Percentiles rank a stretch among this genome's conserved stretches.
phyloP scores from a whole-genome alignment of 2,797 vertebrate species.

The Tarsius wallacei region DNA sequence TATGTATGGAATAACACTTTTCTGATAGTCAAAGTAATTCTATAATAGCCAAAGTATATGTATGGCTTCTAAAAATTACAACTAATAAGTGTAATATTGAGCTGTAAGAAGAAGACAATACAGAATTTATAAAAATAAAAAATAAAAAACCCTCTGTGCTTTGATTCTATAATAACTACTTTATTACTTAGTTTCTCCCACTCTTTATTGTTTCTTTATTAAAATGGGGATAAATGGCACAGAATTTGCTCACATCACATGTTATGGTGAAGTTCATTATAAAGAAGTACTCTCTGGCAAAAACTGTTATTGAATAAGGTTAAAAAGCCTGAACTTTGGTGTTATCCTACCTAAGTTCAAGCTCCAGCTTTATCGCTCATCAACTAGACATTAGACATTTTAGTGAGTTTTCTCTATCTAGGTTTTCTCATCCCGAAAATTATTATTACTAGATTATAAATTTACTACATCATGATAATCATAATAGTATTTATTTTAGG shows the following conservation, averaged over 20 bases:
- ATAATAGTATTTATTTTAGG: background rate
- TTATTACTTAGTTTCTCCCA: background rate
- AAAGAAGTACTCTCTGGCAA: background rate
- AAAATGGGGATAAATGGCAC: background rate
- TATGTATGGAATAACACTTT: background rate
- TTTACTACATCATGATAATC: too few relatives aligned
- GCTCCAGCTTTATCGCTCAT: accelerated
- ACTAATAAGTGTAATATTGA: background rate
- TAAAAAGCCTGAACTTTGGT: background rate
- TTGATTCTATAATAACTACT: background rate
- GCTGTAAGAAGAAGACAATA: too few relatives aligned
- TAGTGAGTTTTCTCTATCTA: background rate
- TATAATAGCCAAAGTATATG: background rate
- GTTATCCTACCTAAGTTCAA: accelerated
- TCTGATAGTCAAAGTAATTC: background rate
- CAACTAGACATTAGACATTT: background rate
- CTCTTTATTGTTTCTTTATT: background rate
- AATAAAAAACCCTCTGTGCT: background rate
- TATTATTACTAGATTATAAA: too few relatives aligned
- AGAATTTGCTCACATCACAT: background rate
- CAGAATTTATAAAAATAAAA: too few relatives aligned
- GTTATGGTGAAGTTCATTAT: background rate
- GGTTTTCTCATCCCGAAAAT: background rate
- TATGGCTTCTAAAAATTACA: background rate
- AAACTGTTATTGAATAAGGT: background rate